Base-by-base conservation (phyloP, 2,113 vertebrate species). In the Calyptomena viridis region DNA sequence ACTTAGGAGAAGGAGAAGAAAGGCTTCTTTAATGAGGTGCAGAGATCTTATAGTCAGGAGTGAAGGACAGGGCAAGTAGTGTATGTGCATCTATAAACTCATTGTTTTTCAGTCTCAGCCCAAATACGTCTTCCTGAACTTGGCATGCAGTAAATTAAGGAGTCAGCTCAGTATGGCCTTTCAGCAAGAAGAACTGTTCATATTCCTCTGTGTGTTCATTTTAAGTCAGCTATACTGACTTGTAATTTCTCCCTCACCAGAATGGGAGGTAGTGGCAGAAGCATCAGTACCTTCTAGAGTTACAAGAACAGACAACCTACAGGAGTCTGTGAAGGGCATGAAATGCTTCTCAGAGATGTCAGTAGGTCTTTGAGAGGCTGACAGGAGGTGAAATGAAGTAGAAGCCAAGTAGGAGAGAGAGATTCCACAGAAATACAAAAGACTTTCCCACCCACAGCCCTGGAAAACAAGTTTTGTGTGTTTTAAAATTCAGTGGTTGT, bases 401-500 rank as follows among this genome's bases (percentile, higher is more conserved):
- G 85, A 83, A 86, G 62, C 40, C 87, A 95, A 85, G 40, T 27
- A 77, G 80, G 33, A 35, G 47, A 89, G 91, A 79, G 58, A 78
- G 39, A 90, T 85, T 60, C 2, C 0, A 1, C 52, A 89, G 80
- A 83, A 95, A 87, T 82, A 94, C 63, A 68, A 80, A 96, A 79
- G n/a, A 64, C 47, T 78, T 80, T 75, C 69, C 46, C 66, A 68
- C 68, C 13, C 47, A 84, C 52, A 89, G 53, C 19, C 63, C 60
- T 92, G 67, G 40, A 92, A 94, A 95, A 88, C 14, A 56, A 92
- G 58, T 59, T 66, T 27, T 35, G 9, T n/a, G 31, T 44, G 53
- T 83, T 94, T 93, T 73, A 18, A 90, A 89, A 94, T 94, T 94
- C 86, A 50, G 47, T 44, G 7, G 37, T 66, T 93, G 82, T 90